Conservation (phyloP, 2,113 vertebrate genomes). For the Haliaeetus leucogaster region DNA sequence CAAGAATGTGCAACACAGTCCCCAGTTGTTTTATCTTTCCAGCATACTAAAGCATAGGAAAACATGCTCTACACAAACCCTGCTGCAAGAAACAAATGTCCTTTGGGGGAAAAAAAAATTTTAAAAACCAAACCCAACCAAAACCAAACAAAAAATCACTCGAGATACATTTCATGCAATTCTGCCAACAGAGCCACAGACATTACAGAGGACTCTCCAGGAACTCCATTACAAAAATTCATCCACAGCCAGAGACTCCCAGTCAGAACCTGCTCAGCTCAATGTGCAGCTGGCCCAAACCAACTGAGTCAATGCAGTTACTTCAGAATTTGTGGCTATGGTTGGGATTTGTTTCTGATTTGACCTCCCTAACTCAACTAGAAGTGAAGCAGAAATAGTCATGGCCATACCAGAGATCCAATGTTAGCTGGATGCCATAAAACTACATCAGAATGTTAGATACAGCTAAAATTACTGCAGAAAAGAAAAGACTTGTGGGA, state of each 20-base stretch:
- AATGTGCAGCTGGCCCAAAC: not conserved
- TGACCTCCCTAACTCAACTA: not conserved
- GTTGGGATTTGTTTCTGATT: not conserved
- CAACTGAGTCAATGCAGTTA: fast-evolving
- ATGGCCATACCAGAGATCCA: not conserved
- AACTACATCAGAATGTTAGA: not conserved
- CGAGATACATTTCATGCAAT: not conserved
- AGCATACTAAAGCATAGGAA: not conserved
- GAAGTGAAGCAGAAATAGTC: not conserved
- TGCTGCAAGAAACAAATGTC: not conserved
- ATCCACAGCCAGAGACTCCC: not conserved
- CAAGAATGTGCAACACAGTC: not conserved
- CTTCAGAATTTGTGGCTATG: not conserved
- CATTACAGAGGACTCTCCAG: not conserved
- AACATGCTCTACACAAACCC: not conserved
- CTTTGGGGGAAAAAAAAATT: no score
- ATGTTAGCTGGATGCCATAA: not conserved
- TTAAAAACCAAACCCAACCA: no score
- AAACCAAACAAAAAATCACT: no score
- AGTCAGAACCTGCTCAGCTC: not conserved
- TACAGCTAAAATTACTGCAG: not conserved
- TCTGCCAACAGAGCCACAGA: not conserved
- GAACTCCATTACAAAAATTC: not conserved
- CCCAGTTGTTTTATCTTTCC: not conserved
- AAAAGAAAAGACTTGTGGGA: not conserved